phyloP scores from a whole-genome alignment of 2,888 invertebrate species.

The Lasioglossum villosulum region DNA sequence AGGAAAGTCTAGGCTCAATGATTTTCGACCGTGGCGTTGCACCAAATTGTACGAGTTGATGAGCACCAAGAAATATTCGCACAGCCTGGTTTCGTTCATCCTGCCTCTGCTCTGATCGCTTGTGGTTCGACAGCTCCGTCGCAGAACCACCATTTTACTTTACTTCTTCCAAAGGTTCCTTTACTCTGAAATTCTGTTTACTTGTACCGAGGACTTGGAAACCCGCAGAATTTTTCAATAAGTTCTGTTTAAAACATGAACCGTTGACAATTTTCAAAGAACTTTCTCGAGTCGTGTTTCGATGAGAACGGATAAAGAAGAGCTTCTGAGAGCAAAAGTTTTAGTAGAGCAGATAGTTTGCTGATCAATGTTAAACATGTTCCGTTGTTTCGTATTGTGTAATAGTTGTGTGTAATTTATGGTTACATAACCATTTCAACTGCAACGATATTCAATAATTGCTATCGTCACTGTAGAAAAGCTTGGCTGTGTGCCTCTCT shows the following conservation, averaged over 20 bases:
- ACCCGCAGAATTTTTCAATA: not conserved
- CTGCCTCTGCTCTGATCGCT: not conserved
- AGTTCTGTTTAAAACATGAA: not conserved
- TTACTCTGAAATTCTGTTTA: not conserved
- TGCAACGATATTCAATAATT: not conserved
- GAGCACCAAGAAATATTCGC: not conserved
- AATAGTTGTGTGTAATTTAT: not conserved
- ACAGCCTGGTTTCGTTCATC: not conserved
- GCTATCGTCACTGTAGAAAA: not conserved
- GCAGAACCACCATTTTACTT: not conserved
- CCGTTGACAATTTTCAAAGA: not conserved
- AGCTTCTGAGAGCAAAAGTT: not conserved
- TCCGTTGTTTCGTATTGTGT: not conserved
- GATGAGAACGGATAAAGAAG: not conserved
- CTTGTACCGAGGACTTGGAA: not conserved
- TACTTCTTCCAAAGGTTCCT: not conserved
- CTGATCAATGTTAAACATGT: not conserved
- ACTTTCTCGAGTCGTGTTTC: not conserved
- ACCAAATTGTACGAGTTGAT: not conserved
- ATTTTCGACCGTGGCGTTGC: not conserved
- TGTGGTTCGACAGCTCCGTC: not conserved
- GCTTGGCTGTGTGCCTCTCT: not conserved
- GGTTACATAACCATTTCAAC: not conserved
- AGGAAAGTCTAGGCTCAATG: not conserved
- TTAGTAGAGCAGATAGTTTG: not conserved